A percentile compares a stretch with the other conserved stretches of the same genome.
phyloP scores from a whole-genome alignment of 2,113 vertebrate species.

The Rhipidura dahli region DNA sequence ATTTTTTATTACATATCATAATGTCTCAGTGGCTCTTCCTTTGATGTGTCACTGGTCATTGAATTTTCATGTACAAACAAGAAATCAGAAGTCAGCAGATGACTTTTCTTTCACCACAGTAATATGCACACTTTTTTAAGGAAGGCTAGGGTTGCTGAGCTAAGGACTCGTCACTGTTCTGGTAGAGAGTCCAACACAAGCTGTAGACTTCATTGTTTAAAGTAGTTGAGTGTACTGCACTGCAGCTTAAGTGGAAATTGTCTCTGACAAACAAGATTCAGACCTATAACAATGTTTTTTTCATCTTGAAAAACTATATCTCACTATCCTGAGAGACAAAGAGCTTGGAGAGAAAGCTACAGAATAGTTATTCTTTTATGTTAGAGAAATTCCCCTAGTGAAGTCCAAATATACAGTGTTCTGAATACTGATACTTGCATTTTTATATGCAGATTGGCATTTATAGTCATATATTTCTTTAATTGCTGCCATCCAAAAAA shows the following conservation, averaged over 20 bases:
- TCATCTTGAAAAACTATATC: neutral
- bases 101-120: neutral
- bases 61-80: neutral
- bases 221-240: neutral
- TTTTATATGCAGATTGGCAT: neutral
- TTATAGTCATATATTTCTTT: neutral
- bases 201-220: neutral
- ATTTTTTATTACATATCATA: neutral
- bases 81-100: neutral
- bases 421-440: neutral
- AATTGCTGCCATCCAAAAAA: neutral
- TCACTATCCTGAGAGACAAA: neutral
- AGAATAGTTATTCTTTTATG: neutral
- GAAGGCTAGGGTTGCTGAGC: neutral
- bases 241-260: neutral
- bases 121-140: neutral
- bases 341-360: neutral
- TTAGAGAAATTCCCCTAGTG: neutral
- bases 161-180: neutral
- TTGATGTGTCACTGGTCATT: neutral
- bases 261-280: neutral
- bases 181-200: neutral
- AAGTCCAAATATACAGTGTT: neutral
- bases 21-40: neutral
- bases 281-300: neutral